Evolutionary conservation across 2,888 invertebrate genomes (phyloP).

Genomic region (Eupithecia pulchellata): DNA sequence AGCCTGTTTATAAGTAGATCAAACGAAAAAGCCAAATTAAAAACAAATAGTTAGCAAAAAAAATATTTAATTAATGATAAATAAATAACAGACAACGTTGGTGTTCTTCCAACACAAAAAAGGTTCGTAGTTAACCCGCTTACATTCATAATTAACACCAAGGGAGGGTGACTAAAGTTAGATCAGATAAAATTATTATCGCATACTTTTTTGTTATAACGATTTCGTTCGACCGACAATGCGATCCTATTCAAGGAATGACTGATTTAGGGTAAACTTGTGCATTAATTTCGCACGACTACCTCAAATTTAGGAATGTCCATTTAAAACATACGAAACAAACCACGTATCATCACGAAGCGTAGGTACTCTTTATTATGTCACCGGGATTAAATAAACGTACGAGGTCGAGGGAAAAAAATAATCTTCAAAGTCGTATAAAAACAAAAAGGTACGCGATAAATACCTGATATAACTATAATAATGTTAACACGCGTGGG

Average conservation of each 20-base stretch:
- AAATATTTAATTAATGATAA: background rate
- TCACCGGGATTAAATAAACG: background rate
- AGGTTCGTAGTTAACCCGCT: too few species aligned
- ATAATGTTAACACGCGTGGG: conserved; percentile 1
- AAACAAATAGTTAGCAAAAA: background rate
- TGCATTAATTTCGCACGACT: background rate
- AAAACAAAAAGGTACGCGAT: background rate
- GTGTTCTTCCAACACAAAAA: too few species aligned
- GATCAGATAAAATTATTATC: background rate
- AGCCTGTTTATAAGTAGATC: background rate
- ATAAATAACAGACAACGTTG: background rate
- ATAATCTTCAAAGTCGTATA: background rate
- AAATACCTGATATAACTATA: conserved; percentile 4
- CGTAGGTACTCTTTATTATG: background rate
- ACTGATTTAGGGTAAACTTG: background rate
- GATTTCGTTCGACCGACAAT: background rate
- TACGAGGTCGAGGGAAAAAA: background rate
- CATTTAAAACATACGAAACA: background rate
- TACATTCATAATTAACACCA: too few species aligned
- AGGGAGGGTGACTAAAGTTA: background rate
- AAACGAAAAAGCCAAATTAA: background rate
- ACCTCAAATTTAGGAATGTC: background rate
- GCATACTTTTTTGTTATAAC: background rate
- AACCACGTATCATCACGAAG: background rate
- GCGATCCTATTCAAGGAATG: background rate